A percentile compares a stretch with the other conserved stretches of the same genome.
These are phyloP conservation scores for Callopanchax toddi DNA, from an alignment of 2,113 vertebrate genomes.

Conservation along the genomic window DNA sequence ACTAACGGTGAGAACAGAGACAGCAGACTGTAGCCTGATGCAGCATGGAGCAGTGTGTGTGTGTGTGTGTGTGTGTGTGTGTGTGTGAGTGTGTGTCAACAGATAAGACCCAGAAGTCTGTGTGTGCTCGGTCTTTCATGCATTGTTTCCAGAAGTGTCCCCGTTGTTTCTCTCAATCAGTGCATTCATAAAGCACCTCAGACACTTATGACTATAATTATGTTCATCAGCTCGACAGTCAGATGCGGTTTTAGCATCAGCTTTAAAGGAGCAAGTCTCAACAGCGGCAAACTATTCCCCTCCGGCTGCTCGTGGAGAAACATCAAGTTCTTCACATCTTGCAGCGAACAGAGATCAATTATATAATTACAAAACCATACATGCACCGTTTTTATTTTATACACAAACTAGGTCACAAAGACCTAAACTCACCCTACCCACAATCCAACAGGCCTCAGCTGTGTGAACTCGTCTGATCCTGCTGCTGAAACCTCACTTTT, in stretches of 20 bases:
- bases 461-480: constrained; percentile 36
- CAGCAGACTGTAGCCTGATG: constrained; percentile 15
- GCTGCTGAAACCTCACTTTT: constrained; percentile 10
- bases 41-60: background rate
- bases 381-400: constrained; percentile 19
- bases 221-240: constrained; percentile 58
- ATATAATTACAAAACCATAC: constrained; percentile 44
- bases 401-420: constrained; percentile 15
- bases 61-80: no score
- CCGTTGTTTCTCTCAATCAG: constrained; percentile 30
- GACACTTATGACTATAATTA: constrained; percentile 67
- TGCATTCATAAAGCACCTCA: constrained; percentile 48
- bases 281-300: constrained; percentile 77
- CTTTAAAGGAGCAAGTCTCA: constrained; percentile 74
- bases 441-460: constrained; percentile 28
- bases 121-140: background rate
- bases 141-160: constrained; percentile 1
- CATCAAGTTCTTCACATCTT: constrained; percentile 43
- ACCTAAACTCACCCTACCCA: constrained; percentile 23
- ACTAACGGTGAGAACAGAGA: background rate
- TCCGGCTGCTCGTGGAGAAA: constrained; percentile 47
- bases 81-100: background rate
- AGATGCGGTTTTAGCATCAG: constrained; percentile 74
- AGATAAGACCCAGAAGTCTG: constrained; percentile 27
- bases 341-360: constrained; percentile 33